These are phyloP conservation scores for Pachyrhynchus sulphureomaculatus DNA, from an alignment of 1,140 invertebrate genomes.

Conservation along the genomic window DNA sequence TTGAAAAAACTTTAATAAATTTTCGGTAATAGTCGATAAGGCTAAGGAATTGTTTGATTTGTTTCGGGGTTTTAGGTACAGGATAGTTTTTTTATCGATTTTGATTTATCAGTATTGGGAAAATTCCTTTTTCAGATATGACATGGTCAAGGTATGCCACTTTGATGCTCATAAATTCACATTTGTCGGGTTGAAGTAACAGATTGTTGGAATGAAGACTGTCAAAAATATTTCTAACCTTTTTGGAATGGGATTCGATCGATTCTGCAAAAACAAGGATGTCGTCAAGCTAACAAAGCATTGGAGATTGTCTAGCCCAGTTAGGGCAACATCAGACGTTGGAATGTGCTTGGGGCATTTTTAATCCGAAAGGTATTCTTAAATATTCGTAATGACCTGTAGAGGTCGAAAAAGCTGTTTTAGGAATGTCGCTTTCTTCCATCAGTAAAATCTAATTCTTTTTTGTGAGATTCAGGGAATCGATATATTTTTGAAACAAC, in stretches of 20 bases:
- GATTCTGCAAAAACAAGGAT: constrained; percentile 46
- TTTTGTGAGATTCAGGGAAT: constrained; percentile 46
- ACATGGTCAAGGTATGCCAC: constrained; percentile 43
- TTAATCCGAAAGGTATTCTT: constrained; percentile 48
- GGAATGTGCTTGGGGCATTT: constrained; percentile 40
- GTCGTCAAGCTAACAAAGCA: constrained; percentile 45
- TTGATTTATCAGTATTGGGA: constrained; percentile 51
- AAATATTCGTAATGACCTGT: constrained; percentile 44
- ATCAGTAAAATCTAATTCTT: too few species aligned
- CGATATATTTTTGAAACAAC: constrained; percentile 43
- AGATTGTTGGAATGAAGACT: constrained; percentile 11
- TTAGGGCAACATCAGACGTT: constrained; percentile 48
- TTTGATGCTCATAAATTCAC: constrained; percentile 46
- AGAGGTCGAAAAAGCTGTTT: constrained; percentile 59
- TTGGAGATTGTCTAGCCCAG: constrained; percentile 39
- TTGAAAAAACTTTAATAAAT: constrained; percentile 40
- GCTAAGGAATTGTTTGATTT: constrained; percentile 52
- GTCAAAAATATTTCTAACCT: constrained; percentile 15
- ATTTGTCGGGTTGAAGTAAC: constrained; percentile 18
- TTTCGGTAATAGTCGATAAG: constrained; percentile 37
- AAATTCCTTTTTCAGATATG: constrained; percentile 48
- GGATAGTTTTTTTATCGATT: constrained; percentile 41
- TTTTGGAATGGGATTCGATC: constrained; percentile 36
- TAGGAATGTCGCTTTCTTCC: constrained; percentile 43
- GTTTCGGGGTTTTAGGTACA: too few species aligned